Base-by-base conservation (phyloP, 2,797 vertebrate species). In the Melanogrammus aeglefinus region DNA sequence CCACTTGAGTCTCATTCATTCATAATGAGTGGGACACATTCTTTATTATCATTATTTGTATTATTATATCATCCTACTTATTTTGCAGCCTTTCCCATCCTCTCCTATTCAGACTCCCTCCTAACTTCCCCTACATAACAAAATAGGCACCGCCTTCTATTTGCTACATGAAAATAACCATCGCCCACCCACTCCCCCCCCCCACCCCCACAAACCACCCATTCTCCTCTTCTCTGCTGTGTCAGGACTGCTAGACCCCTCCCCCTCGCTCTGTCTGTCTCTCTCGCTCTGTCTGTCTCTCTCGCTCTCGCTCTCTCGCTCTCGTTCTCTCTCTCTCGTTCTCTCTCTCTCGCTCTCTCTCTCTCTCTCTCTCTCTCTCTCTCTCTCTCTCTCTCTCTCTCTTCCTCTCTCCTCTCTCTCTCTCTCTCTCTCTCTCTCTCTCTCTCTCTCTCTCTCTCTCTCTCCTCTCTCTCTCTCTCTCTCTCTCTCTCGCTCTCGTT, bases 271-370 rank as follows among this genome's bases (percentile, higher is more conserved):
- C 51, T 63, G 18, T 63, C 51, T n/a, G 16, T 69, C 83, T 81
- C 88, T 85, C 84, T 88, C 88, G 80, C 84, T 80, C 79, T 74
- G 73, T 74, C 4, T 84, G 78, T 82, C 86, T 90, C 91, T 90
- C 36, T 38, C 36, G 0, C 36, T 38, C 36, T 38, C 36, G 7
- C 38, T 1, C 9, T 8, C 51, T 63, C 51, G 8, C 51, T 63
- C 51, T 63, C 51, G 1, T 21, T 63, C 6, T 24, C 51, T 24
- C 51, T 77, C 81, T 75, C 73, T 74, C 80, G 66, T 13, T 24
- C 47, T 27, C 63, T 70, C 24, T 66, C 63, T 9, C 63, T 10
- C 63, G 9, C n/a, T 63, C 57, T 24, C 57, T 63, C 57, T 63
- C 57, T 24, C 21, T 9, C 6, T 63, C 21, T 63, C 21, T 24